phyloP scores from a whole-genome alignment of 1,140 invertebrate species.

The Cyclargus thomasi region DNA sequence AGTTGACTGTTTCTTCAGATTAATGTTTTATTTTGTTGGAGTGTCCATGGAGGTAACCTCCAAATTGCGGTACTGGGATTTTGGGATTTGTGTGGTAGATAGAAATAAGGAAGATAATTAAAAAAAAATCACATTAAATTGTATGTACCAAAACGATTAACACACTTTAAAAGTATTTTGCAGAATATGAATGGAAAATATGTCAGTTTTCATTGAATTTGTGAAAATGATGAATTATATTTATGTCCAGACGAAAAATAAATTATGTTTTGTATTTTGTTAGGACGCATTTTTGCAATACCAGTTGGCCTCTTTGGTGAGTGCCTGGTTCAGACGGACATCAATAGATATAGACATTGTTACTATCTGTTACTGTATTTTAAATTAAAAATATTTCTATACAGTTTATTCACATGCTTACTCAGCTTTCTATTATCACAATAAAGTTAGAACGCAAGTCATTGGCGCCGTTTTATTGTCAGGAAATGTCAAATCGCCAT shows the following conservation, averaged over 20 bases:
- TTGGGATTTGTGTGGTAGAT: slow-evolving; percentile 19
- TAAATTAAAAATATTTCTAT: slow-evolving; percentile 13
- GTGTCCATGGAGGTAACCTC: background rate
- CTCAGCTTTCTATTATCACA: slow-evolving; percentile 21
- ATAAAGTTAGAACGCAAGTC: slow-evolving; percentile 1
- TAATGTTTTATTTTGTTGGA: background rate
- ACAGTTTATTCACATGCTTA: slow-evolving; percentile 21
- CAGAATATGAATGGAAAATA: background rate
- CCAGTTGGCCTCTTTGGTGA: slow-evolving; percentile 70
- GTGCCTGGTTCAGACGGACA: slow-evolving; percentile 39
- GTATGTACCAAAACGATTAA: too few species aligned
- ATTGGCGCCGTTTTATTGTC: background rate
- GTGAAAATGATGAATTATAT: slow-evolving; percentile 14
- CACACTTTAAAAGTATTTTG: too few species aligned
- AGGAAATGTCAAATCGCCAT: background rate
- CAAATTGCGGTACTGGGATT: slow-evolving; percentile 9
- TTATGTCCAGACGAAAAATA: slow-evolving; percentile 25
- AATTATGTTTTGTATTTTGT: slow-evolving; percentile 61
- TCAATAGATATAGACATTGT: slow-evolving; percentile 15
- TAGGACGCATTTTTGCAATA: slow-evolving; percentile 71
- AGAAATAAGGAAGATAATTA: background rate
- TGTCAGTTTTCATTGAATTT: slow-evolving; percentile 26
- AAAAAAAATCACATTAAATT: background rate
- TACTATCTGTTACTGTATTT: slow-evolving; percentile 20
- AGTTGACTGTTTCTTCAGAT: background rate